These are phyloP conservation scores for Ispidina picta DNA, from an alignment of 2,797 vertebrate genomes.

Conservation along the genomic window DNA sequence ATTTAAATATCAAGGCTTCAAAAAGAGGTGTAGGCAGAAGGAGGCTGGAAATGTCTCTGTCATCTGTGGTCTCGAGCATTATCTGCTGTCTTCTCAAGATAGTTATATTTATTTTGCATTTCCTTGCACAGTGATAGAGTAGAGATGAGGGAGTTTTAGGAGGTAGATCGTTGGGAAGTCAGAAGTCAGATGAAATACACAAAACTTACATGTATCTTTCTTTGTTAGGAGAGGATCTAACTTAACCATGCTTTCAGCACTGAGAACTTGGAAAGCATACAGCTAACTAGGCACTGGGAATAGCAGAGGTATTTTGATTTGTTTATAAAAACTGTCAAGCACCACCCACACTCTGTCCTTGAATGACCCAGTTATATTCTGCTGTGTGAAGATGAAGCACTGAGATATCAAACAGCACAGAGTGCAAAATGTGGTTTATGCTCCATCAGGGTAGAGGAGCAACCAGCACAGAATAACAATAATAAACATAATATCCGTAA, in stretches of 20 bases:
- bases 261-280: conserved; percentile 39
- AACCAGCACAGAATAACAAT: not conserved
- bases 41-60: conserved; percentile 5
- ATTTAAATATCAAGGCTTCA: conserved; percentile 45
- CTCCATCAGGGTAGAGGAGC: not conserved
- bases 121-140: not conserved
- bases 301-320: conserved; percentile 49
- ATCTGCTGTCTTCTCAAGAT: conserved; percentile 15
- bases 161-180: not conserved
- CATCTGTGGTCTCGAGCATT: not conserved
- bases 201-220: not conserved
- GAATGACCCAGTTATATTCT: conserved; percentile 36
- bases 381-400: not conserved
- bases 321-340: conserved; percentile 51
- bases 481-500: conserved; percentile 23
- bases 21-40: conserved; percentile 18
- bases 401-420: conserved; percentile 8
- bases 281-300: conserved; percentile 25
- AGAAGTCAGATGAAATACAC: conserved; percentile 21
- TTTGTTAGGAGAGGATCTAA: not conserved
- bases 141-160: not conserved
- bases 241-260: conserved; percentile 49
- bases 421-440: not conserved
- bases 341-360: conserved; percentile 59
- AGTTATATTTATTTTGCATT: conserved; percentile 7